phyloP scores from a whole-genome alignment of 2,888 invertebrate species.

The Tipula lateralis region DNA sequence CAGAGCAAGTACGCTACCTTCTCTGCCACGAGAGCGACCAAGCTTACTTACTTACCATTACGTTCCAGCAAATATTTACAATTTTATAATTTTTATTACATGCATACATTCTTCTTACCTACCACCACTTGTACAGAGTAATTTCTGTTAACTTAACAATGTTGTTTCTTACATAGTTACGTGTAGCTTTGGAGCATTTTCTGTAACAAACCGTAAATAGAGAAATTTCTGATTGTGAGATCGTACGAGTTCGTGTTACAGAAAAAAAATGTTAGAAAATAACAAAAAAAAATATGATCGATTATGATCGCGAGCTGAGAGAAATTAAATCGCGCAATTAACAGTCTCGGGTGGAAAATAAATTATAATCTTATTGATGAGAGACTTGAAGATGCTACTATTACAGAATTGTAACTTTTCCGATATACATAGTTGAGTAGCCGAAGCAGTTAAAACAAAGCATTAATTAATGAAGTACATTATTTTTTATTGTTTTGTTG shows the following conservation, averaged over 20 bases:
- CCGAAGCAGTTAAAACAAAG: too few relatives aligned
- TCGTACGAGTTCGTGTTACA: not conserved
- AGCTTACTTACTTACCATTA: not conserved
- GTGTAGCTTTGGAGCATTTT: too few relatives aligned
- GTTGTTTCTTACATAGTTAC: too few relatives aligned
- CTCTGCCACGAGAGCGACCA: too few relatives aligned
- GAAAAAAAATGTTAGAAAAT: not conserved
- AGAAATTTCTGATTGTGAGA: not conserved
- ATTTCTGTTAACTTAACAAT: too few relatives aligned
- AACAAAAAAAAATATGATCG: not conserved
- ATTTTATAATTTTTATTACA: not conserved
- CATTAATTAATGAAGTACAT: too few relatives aligned
- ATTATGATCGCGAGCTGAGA: too few relatives aligned
- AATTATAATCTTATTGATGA: not conserved
- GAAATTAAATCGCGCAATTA: not conserved
- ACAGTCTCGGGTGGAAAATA: not conserved
- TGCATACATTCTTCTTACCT: too few relatives aligned
- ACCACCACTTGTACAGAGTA: too few relatives aligned
- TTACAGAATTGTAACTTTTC: not conserved
- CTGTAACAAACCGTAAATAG: not conserved
- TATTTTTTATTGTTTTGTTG: not conserved
- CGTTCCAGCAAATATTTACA: not conserved
- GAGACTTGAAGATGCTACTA: not conserved
- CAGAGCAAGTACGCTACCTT: too few relatives aligned
- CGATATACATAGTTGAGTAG: not conserved